Base-by-base conservation (phyloP, 1,140 invertebrate genomes). In the Bombus waltoni region DNA sequence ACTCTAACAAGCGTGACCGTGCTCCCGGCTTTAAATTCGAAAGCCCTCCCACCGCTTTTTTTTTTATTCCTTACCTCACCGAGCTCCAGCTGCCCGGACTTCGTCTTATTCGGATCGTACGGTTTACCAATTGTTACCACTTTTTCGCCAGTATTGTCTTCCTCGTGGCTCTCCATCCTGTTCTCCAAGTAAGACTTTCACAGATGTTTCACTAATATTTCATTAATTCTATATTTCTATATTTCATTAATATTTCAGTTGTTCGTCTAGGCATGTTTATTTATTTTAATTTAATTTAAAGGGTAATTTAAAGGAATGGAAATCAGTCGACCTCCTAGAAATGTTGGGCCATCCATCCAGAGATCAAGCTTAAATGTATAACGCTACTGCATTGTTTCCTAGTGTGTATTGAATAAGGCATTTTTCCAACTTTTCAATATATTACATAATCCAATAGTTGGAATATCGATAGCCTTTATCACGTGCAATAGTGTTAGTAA, bases 11-110 rank as follows among this genome's bases (percentile, higher is more conserved):
- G 65, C 72, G 73, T 71, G 71, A 28, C 71, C 28, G 35, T 38
- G 28, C 44, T n/a, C 15, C n/a, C 44, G 28, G 47, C 47, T 89
- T 89, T 83, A 86, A 89, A 89, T 81, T 83, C 88, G 76, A 87
- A 75, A 74, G n/a, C 57, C 11, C 68, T 83, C 28, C 59, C 38
- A 25, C 10, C 38, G 0, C 40, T 25, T 47, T n/a, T 28, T n/a
- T 22, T 15, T 66, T 32, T n/a, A 15, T 18, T 38, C 35, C 35
- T 35, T 35, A 35, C 66, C 18, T 68, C 35, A 1, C 32, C 10
- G 0, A 22, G 18, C 32, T 32, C 1, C 1, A 10, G 32, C 32
- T 28, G 9, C 3, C 25, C 57, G 18, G 5, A 53, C 9, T 28
- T 28, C 25, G 25, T 59, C 25, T 8, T 9, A 18, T 22, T 22